Evolutionary conservation across 1,140 invertebrate genomes (phyloP), one percentile per base, ranked within the genome.

Genomic region (Scaptomyza montana): DNA sequence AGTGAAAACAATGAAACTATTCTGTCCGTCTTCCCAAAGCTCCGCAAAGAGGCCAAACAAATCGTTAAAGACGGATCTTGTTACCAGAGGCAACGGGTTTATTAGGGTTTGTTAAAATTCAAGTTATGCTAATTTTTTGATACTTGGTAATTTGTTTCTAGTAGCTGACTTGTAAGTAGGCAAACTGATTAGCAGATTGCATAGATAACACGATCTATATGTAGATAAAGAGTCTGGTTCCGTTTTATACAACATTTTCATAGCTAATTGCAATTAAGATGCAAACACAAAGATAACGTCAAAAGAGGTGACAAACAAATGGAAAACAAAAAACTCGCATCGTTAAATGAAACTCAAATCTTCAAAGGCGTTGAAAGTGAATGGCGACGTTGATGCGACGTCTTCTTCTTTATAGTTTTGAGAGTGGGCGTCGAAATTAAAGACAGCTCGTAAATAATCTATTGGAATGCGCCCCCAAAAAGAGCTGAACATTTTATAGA

Each of bases 191-290:
- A 82, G 78, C 59, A 87, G 81, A 86, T 87, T 36, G 60, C 70
- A 56, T 54, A 75, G 82, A 86, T 87, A 75, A 54, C 33, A 30
- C 39, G 33, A 36, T 56, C 50, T 6, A 47, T 39, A 12, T 33
- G 36, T 8, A 30, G 13, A 19, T 19, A 7, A 9, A 53, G 43
- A 45, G 41, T 45, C 36, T 57, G 53, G 65, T 68, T 74, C 62
- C 46, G 78, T 86, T 81, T 85, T 67, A 70, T 51, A 61, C 43
- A 41, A 82, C 73, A 84, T 87, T 81, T 81, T 76, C 75, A 78
- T 89, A 78, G 82, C 81, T 86, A 87, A 86, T 86, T 86, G 81
- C 84, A 86, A 86, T 86, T 86, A 86, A 86, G 81, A 86, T 86
- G 82, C 57, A 56, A 36, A 43, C 46, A 39, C 10, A n/a, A 1